Evolutionary conservation across 2,113 vertebrate species (phyloP), one percentile per base, ranked within the genome.

Genomic region (Gobiocypris rarus): DNA sequence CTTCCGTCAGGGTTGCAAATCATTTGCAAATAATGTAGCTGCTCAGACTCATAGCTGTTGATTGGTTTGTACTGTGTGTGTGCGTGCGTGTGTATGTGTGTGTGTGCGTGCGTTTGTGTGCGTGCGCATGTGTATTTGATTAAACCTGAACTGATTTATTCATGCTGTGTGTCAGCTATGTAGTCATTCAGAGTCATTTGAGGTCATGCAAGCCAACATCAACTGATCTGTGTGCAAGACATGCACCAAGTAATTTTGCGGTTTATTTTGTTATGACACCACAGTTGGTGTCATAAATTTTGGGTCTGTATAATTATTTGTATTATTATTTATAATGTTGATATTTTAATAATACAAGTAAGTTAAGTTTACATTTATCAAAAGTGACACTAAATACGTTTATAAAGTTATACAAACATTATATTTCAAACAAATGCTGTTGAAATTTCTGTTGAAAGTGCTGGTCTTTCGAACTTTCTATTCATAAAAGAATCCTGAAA

Each of bases 141-240:
- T 83, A 86, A 86, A 80, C 75, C 79, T 77, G 69, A 84, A 81
- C 45, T 83, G 83, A 86, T 81, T 86, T 86, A 83, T 86, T 81
- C 59, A 65, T 69, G 54, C 54, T 50, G 61, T 45, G 38, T 6
- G 26, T 22, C 17, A n/a, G 54, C 34, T 13, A 38, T 76, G 67
- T 73, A 77, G 38, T 76, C 52, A 61, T 58, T 67, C 17, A 7
- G 11, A 41, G 63, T 48, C 17, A 56, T 61, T 28, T 31, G 24
- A 59, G 41, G 76, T 78, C 45, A 9, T 11, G 22, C 28, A 54
- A 17, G n/a, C 4, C 81, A 74, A 43, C 75, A 69, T 19, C 34
- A 17, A 75, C 54, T 61, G 26, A 52, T 58, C 28, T 50, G 43
- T 52, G 19, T 17, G 19, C 2, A 67, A 31, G 4, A 63, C 24